Base-by-base conservation (phyloP, 37 sponge, comb jelly and placozoan species). In the Crambe crambe region DNA sequence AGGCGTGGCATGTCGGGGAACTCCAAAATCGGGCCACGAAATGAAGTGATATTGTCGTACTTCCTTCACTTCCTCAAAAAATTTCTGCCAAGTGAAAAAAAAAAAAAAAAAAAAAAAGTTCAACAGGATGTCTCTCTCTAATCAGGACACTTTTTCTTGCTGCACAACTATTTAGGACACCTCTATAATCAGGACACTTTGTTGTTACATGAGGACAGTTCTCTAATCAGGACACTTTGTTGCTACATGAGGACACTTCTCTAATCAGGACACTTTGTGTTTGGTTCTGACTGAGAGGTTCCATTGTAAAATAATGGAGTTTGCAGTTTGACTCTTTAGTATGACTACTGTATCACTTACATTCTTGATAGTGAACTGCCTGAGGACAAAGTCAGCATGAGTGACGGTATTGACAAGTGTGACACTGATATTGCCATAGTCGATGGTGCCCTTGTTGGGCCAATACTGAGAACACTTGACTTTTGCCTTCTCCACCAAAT, bases 11-110 rank as follows among this genome's bases (percentile, higher is more conserved):
- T 87, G 80, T 0, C 78, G 80, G 27, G 92, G 92, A 35, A 91
- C 92, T 1, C 92, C 92, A 83, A 87, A 87, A 80, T 91, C 92
- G 2, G 92, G 92, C 92, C 92, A 91, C 9, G 84, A 82, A 22
- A 75, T 54, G 72, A 74, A 91, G 75, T 87, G 88, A 66, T 83
- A 91, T 62, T 91, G 92, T 3, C 57, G 59, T 4, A 91, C 75
- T 6, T 54, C 51, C 10, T 75, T 68, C 23, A 72, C 60, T 51
- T 79, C 75, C 4, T 71, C 70, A 31, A 81, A 73, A 17, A 31
- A n/a, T n/a, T n/a, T n/a, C 25, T 21, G 12, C 22, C 70, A 60
- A 61, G 23, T 34, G 44, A 27, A 23, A 37, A 42, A 2, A 23
- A 23, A 30, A 26, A 5, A 10, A 37, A 54, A 66, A 62, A 30